phyloP scores from a whole-genome alignment of 2,797 vertebrate species.

The Gallirallus australis region DNA sequence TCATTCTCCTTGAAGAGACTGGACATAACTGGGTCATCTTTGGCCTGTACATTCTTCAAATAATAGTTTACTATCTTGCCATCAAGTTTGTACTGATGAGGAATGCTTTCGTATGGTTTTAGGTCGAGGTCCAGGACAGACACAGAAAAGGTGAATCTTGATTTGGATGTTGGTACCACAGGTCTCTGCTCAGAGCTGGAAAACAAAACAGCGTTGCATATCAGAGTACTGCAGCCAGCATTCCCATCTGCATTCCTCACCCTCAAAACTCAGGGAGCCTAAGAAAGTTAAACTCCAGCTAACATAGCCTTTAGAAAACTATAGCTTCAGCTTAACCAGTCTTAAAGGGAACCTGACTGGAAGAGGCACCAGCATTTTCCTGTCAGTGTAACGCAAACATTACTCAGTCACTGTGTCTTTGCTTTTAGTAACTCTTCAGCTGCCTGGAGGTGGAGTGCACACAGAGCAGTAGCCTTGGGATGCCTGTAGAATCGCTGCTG shows the following conservation, averaged over 20 bases:
- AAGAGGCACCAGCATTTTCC: not conserved
- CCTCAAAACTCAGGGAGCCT: not conserved
- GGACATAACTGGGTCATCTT: slow-evolving; percentile 77
- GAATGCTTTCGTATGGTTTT: slow-evolving; percentile 93
- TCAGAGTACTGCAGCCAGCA: not conserved
- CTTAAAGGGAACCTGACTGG: not conserved
- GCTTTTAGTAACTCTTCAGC: not conserved
- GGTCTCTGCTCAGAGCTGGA: slow-evolving; percentile 83
- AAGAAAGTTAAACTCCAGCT: not conserved
- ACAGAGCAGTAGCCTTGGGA: not conserved
- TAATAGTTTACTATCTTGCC: slow-evolving; percentile 93
- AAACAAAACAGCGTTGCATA: not conserved
- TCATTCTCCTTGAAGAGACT: slow-evolving; percentile 85
- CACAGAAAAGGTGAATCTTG: slow-evolving; percentile 88
- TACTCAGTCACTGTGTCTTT: not conserved
- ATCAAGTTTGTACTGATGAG: slow-evolving; percentile 91
- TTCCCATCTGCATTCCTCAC: not conserved
- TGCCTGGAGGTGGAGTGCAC: not conserved
- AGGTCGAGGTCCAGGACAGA: slow-evolving; percentile 96
- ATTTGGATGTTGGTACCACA: slow-evolving; percentile 81
- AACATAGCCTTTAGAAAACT: not conserved
- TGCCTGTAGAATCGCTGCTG: not conserved
- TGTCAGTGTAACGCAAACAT: not conserved
- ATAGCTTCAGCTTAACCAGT: not conserved
- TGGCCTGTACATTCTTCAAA: slow-evolving; percentile 83